Evolutionary conservation across 2,888 invertebrate genomes (phyloP), one percentile per base, ranked within the genome.

Genomic region (Drosophila sordidula): DNA sequence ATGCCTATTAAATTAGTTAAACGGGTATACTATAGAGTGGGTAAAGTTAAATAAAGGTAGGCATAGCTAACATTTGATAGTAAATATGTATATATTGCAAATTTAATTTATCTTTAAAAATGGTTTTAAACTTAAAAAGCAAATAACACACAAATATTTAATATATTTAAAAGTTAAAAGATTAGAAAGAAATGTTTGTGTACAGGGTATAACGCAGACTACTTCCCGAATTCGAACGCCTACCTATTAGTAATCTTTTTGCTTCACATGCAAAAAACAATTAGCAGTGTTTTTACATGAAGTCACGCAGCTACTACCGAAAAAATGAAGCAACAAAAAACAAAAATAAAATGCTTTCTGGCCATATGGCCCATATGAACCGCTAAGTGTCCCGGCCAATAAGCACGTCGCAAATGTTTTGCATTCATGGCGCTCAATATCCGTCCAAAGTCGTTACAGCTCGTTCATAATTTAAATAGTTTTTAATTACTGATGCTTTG

Each of bases 391-490:
- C 4, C 4, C 12, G 34, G 11, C 34, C 11, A 49, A 45, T 32
- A 41, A 50, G 47, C 79, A 84, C 82, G 85, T 87, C 63, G 49
- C 36, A 62, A 56, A 57, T 75, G 70, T 54, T 75, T 68, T 59
- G 66, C 68, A 80, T 83, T 44, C 73, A 62, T 54, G 46, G 29
- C 46, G 45, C 54, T 54, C 22, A 50, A 42, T 62, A 70, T 69
- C 70, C 69, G 55, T 32, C 45, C 36, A 55, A 45, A 70, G 68
- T 62, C 47, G 47, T 67, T 70, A 70, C 84, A 70, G 51, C 70
- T 73, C 55, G 70, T 46, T 65, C 66, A 65, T 67, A 49, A 67
- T 54, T 46, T 45, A 14, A 62, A 59, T 56, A 38, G 50, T 42
- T 63, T 61, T 34, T 71, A 77, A 74, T 78, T 65, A 63, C 42